Conservation (phyloP, 2,797 vertebrate genomes). For the Monodelphis domestica region DNA sequence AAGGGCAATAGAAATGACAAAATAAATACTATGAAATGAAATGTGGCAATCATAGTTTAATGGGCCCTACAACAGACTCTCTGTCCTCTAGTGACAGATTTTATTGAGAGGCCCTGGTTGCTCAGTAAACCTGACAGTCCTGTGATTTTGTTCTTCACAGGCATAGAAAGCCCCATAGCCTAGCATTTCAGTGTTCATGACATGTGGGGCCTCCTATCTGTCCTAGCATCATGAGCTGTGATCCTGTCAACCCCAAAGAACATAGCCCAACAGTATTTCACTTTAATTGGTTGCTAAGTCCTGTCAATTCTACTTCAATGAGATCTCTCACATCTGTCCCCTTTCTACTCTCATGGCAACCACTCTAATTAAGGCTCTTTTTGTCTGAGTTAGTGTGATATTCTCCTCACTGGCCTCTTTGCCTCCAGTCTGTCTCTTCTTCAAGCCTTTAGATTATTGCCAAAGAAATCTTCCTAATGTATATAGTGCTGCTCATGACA, state of each 20-base stretch:
- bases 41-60: not conserved
- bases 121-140: not conserved
- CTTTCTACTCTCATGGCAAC: not conserved
- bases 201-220: not conserved
- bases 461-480: conserved; percentile 15
- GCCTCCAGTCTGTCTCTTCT: not conserved
- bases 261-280: not conserved
- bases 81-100: not conserved
- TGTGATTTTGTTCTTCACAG: not conserved
- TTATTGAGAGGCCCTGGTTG: not conserved
- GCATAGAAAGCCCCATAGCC: not conserved
- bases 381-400: not conserved
- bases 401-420: not conserved
- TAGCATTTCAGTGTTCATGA: not conserved
- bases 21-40: not conserved
- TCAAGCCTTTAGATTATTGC: not conserved
- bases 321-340: not conserved
- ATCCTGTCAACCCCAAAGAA: not conserved
- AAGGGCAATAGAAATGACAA: not conserved
- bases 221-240: not conserved
- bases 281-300: not conserved
- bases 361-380: not conserved
- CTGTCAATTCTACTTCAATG: not conserved
- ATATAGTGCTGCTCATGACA: not conserved
- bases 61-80: not conserved